Evolutionary conservation across 2,113 vertebrate genomes (phyloP).

Genomic region (Leiothrix lutea): DNA sequence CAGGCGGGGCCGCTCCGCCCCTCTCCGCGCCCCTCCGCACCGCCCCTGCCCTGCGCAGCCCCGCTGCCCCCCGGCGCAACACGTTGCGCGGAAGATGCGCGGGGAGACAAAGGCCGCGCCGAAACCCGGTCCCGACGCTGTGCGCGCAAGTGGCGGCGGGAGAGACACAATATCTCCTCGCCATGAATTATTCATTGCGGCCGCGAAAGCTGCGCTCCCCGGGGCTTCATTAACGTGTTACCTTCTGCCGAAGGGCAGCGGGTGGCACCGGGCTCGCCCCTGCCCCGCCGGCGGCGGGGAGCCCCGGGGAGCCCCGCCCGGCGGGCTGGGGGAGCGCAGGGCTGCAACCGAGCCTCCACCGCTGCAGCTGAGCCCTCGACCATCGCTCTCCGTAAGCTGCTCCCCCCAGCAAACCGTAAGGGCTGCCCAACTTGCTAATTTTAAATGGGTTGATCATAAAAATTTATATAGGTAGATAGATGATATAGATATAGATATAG

Average conservation of each 20-base stretch:
- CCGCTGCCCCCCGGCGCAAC: background rate
- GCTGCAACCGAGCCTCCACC: background rate
- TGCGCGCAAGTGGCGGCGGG: conserved; percentile 54
- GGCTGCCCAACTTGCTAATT: background rate
- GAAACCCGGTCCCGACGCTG: background rate
- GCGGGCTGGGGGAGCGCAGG: background rate
- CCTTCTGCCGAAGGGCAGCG: conserved; percentile 57
- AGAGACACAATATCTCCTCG: conserved; percentile 64
- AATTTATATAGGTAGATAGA: background rate
- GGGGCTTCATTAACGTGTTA: conserved; percentile 71
- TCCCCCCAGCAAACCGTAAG: background rate
- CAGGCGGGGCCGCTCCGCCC: background rate
- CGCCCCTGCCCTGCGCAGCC: background rate
- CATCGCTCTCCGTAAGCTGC: background rate
- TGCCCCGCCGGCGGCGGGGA: background rate
- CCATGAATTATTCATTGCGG: conserved; percentile 83
- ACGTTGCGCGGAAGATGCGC: background rate
- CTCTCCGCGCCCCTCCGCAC: background rate
- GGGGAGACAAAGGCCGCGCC: conserved; percentile 11
- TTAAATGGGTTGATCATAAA: background rate
- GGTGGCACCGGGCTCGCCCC: background rate
- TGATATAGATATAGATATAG: too few relatives aligned
- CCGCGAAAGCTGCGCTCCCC: conserved; percentile 66
- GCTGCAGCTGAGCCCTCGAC: background rate
- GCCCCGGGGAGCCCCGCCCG: background rate